phyloP scores from a whole-genome alignment of 2,113 vertebrate species.

The Clupea harengus region DNA sequence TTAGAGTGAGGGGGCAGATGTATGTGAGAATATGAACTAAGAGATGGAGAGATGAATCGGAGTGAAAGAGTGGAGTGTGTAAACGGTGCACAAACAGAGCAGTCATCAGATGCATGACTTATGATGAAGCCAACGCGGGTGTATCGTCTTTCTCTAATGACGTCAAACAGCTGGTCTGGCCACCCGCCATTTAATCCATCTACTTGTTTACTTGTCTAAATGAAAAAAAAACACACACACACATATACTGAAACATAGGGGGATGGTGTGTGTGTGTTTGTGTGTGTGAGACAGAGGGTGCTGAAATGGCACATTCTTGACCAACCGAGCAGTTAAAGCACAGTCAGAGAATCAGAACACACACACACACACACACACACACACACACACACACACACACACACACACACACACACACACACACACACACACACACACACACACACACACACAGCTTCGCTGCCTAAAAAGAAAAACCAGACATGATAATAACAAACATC shows the following conservation, averaged over 20 bases:
- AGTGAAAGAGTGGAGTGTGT: neutral
- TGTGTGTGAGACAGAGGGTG: neutral
- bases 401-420: neutral
- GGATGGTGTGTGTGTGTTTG: neutral
- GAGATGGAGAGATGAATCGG: neutral
- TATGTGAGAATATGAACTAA: too few species aligned
- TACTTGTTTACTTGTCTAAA: neutral
- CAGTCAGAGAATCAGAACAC: slow-evolving; percentile 12
- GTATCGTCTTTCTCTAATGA: neutral
- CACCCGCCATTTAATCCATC: neutral
- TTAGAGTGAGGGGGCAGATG: neutral
- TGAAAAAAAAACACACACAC: neutral
- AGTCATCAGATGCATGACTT: neutral
- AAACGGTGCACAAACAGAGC: neutral
- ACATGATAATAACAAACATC: neutral
- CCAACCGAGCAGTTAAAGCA: neutral
- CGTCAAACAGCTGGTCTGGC: neutral
- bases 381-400: neutral
- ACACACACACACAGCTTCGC: neutral
- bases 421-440: neutral
- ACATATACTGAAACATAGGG: neutral
- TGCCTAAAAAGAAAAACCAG: neutral
- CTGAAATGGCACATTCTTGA: neutral
- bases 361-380: neutral
- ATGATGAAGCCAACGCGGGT: neutral